Evolutionary conservation across 64 coral and sea anemone genomes (phyloP).

Genomic region (Acropora tenuis): DNA sequence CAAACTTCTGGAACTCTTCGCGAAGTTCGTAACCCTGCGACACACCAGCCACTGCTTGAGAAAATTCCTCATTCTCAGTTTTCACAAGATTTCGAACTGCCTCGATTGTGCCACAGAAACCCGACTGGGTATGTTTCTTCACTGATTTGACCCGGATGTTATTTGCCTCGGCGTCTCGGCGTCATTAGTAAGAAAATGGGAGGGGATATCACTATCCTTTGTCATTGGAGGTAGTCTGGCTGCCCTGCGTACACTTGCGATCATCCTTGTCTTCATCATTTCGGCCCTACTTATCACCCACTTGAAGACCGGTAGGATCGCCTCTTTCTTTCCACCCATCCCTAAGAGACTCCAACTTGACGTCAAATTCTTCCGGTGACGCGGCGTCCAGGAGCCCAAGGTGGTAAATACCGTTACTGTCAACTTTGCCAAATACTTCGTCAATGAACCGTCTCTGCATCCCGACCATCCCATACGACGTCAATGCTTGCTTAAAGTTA

Average conservation of each 20-base stretch:
- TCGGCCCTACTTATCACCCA: neutral
- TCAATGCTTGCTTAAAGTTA: slow-evolving; percentile 17
- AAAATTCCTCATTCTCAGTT: too few species aligned
- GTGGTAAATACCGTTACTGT: slow-evolving; percentile 7
- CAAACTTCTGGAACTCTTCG: too few species aligned
- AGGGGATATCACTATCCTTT: slow-evolving; percentile 4
- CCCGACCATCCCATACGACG: slow-evolving; percentile 9
- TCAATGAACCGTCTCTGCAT: slow-evolving; percentile 22
- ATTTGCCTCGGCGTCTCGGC: too few species aligned
- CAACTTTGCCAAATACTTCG: slow-evolving; percentile 35
- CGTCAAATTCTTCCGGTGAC: slow-evolving; percentile 34
- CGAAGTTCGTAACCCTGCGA: too few species aligned
- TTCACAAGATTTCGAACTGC: too few species aligned
- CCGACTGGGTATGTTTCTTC: too few species aligned
- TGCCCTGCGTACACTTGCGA: slow-evolving; percentile 25
- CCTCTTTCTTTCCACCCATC: too few species aligned
- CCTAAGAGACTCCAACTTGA: neutral
- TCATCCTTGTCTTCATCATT: slow-evolving; percentile 24
- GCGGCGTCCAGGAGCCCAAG: slow-evolving; percentile 8
- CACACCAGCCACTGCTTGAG: too few species aligned
- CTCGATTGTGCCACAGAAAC: too few species aligned
- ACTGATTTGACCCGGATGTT: too few species aligned
- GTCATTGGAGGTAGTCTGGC: slow-evolving; percentile 22
- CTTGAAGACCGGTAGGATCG: too few species aligned
- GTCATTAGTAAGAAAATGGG: too few species aligned